Evolutionary conservation across 2,888 invertebrate species (phyloP).

Genomic region (Trissolcus japonicus): DNA sequence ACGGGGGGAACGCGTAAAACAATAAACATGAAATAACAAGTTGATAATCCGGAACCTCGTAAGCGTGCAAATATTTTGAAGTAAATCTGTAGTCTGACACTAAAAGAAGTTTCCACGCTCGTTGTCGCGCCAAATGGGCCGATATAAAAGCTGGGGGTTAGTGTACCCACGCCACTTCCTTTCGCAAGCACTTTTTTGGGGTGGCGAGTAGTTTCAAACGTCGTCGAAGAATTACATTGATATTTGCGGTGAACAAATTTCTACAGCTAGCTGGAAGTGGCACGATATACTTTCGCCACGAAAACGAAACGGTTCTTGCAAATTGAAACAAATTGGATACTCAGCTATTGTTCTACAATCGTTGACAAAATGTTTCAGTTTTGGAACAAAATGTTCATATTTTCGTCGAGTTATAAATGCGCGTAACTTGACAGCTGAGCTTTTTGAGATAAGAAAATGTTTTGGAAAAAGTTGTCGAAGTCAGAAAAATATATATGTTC

Average conservation of each 20-base stretch:
- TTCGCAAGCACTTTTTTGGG: slow-evolving; percentile 31
- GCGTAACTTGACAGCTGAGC: slow-evolving; percentile 47
- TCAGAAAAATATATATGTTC: slow-evolving; percentile 16
- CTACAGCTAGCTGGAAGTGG: slow-evolving; percentile 30
- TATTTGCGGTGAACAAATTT: slow-evolving; percentile 46
- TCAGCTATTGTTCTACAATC: neutral
- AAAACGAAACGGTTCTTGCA: neutral
- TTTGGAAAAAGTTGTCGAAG: slow-evolving; percentile 36
- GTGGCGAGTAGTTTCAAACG: slow-evolving; percentile 33
- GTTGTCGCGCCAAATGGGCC: slow-evolving; percentile 76
- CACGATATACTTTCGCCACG: slow-evolving; percentile 13
- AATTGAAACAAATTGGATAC: neutral
- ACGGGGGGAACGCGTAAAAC: slow-evolving; percentile 60
- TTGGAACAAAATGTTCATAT: too few species aligned
- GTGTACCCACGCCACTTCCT: slow-evolving; percentile 46
- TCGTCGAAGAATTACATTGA: slow-evolving; percentile 50
- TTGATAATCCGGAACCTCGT: slow-evolving; percentile 75
- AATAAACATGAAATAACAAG: slow-evolving; percentile 74
- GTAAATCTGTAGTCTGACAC: slow-evolving; percentile 73
- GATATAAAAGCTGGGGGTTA: slow-evolving; percentile 73
- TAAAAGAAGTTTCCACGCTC: slow-evolving; percentile 75
- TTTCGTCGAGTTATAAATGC: slow-evolving; percentile 24
- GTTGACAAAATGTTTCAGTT: neutral
- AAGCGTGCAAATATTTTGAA: slow-evolving; percentile 73
- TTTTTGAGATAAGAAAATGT: slow-evolving; percentile 46